Evolutionary conservation across 2,888 invertebrate species (phyloP).

Genomic region (Cerceris rybyensis): DNA sequence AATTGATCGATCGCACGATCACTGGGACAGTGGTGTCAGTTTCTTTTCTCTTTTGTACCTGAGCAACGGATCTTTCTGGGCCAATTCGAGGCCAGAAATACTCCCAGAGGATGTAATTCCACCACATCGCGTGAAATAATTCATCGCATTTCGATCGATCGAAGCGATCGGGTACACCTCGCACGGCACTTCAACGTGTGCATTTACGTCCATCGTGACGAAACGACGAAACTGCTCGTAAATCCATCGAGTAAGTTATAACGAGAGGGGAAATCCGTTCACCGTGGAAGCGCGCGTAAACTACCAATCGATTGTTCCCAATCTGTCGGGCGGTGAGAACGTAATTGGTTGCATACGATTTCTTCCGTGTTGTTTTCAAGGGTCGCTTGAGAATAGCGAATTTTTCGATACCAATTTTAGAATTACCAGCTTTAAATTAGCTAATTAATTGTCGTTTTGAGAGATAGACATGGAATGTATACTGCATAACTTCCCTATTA

Average conservation of each 20-base stretch:
- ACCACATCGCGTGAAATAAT: slow-evolving; percentile 39
- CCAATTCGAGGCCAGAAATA: slow-evolving; percentile 8
- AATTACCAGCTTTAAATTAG: too few species aligned
- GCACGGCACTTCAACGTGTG: neutral
- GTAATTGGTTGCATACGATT: slow-evolving; percentile 41
- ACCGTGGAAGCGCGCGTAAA: slow-evolving; percentile 26
- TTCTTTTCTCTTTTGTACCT: neutral
- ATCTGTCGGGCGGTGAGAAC: slow-evolving; percentile 30
- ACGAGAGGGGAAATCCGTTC: slow-evolving; percentile 32
- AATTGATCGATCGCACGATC: neutral
- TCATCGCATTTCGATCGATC: slow-evolving; percentile 34
- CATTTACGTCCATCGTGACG: slow-evolving; percentile 63
- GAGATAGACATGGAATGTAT: too few species aligned
- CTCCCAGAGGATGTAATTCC: slow-evolving; percentile 26
- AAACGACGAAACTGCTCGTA: slow-evolving; percentile 55
- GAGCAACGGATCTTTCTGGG: slow-evolving; percentile 1
- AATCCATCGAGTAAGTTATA: slow-evolving; percentile 65
- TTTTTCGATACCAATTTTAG: too few species aligned
- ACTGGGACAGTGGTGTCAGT: neutral
- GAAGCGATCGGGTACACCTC: slow-evolving; percentile 19
- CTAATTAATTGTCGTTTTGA: too few species aligned
- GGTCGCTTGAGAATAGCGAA: neutral
- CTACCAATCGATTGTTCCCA: slow-evolving; percentile 19
- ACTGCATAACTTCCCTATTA: too few species aligned
- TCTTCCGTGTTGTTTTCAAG: slow-evolving; percentile 6